Evolutionary conservation across 2,797 vertebrate genomes (phyloP).

Genomic region (Staurois parvus): DNA sequence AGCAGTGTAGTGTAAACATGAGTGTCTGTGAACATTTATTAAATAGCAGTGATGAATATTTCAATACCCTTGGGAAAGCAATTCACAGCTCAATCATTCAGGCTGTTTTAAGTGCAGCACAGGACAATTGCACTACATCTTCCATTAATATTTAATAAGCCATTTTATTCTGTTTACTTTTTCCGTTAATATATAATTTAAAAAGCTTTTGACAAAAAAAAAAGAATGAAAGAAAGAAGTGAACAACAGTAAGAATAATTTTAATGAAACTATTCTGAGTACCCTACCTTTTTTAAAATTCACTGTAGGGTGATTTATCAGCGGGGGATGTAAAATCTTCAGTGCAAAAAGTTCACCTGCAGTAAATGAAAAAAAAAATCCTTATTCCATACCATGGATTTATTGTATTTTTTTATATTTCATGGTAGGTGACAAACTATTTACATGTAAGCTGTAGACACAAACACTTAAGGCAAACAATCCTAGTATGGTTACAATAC

Average conservation of each 20-base stretch:
- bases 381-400: not conserved
- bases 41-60: constrained; percentile 86
- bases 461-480: too few species aligned
- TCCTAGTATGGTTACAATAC: too few species aligned
- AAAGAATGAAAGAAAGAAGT: constrained; percentile 63
- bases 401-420: too few species aligned
- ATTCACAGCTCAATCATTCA: constrained; percentile 85
- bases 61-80: constrained; percentile 82
- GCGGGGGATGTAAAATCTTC: constrained; percentile 72
- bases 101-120: constrained; percentile 82
- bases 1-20: constrained; percentile 82
- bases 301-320: constrained; percentile 76
- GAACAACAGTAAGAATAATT: constrained; percentile 79
- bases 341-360: constrained; percentile 71
- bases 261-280: constrained; percentile 83
- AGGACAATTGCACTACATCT: constrained; percentile 87
- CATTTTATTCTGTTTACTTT: constrained; percentile 88
- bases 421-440: too few species aligned
- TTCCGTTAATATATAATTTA: constrained; percentile 87
- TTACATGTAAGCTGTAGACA: too few species aligned
- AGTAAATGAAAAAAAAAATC: constrained; percentile 47
- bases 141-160: constrained; percentile 85
- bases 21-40: constrained; percentile 84
- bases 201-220: constrained; percentile 76
- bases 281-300: constrained; percentile 78